A percentile compares a stretch with the other conserved stretches of the same genome.
phyloP scores from a whole-genome alignment of 2,113 vertebrate species.

The Eolophus roseicapilla region DNA sequence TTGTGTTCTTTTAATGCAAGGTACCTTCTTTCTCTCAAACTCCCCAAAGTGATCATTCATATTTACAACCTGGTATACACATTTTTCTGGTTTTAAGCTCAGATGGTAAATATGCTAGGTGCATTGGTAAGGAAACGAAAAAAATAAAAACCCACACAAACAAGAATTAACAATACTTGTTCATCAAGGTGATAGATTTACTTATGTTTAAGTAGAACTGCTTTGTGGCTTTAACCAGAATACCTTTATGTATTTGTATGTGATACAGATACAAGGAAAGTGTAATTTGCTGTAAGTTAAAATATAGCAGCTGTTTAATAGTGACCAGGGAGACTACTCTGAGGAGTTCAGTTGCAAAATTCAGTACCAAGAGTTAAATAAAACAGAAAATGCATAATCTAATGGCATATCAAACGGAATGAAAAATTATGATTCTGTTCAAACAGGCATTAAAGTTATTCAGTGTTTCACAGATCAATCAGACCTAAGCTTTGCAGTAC shows the following conservation, averaged over 20 bases:
- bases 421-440: not conserved
- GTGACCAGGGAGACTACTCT: not conserved
- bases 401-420: not conserved
- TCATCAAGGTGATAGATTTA: not conserved
- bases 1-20: not conserved
- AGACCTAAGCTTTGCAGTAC: not conserved
- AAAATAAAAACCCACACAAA: not conserved
- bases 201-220: not conserved
- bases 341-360: not conserved
- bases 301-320: not conserved
- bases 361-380: not conserved
- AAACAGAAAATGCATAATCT: not conserved
- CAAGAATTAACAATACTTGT: not conserved
- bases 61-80: not conserved
- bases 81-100: not conserved
- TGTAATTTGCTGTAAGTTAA: not conserved
- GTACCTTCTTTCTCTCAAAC: not conserved
- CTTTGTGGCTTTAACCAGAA: not conserved
- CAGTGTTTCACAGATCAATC: not conserved
- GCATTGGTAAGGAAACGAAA: not conserved
- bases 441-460: not conserved
- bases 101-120: not conserved
- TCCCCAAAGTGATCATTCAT: not conserved
- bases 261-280: not conserved
- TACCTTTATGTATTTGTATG: accelerated